Evolutionary conservation across 2,113 vertebrate species (phyloP).

Genomic region (Phalacrocorax brasilianus): DNA sequence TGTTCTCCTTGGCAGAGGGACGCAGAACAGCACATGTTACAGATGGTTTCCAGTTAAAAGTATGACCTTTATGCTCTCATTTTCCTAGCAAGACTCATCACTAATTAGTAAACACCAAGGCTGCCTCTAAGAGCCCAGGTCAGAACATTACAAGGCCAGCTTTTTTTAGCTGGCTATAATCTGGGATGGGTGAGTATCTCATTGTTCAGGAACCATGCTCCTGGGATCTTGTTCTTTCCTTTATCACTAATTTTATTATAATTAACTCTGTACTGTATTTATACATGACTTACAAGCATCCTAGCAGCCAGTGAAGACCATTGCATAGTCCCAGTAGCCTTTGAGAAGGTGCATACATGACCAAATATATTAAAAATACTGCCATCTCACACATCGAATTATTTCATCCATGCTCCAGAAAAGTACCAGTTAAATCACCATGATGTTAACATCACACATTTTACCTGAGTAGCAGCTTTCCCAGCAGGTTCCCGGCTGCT

Average conservation of each 20-base stretch:
- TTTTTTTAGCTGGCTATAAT: background rate
- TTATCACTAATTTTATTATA: background rate
- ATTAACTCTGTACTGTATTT: background rate
- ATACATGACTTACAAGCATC: background rate
- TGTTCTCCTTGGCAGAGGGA: background rate
- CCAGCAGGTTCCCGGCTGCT: background rate
- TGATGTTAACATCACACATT: background rate
- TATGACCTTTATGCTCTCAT: background rate
- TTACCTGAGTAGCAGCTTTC: background rate
- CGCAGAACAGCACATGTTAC: accelerated
- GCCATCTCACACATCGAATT: background rate
- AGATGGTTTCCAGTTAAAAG: background rate
- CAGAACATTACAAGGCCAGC: background rate
- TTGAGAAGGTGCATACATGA: background rate
- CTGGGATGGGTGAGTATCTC: background rate
- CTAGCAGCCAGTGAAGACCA: background rate
- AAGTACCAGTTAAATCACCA: background rate
- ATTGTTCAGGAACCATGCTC: background rate
- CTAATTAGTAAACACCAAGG: background rate
- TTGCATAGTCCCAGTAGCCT: background rate
- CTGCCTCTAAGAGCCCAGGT: background rate
- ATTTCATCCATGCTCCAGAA: background rate
- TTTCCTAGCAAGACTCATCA: background rate
- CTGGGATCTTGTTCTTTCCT: background rate
- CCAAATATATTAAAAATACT: background rate